phyloP scores from a whole-genome alignment of 2,888 invertebrate genomes.

The Villa cingulata region DNA sequence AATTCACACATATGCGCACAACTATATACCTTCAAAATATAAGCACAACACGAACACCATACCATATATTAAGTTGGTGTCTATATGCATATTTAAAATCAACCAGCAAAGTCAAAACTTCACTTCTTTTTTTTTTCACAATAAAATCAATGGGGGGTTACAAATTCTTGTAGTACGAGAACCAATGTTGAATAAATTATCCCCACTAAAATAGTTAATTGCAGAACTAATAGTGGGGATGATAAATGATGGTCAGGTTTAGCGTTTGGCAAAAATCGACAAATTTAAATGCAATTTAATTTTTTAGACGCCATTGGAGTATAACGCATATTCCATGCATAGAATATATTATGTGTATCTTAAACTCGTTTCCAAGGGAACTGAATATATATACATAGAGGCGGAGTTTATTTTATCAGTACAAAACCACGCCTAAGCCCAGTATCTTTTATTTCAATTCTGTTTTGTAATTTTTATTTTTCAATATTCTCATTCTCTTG shows the following conservation, averaged over 20 bases:
- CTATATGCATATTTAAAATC: no score
- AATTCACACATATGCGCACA: no score
- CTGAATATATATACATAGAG: conserved; percentile 4
- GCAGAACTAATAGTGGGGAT: neutral
- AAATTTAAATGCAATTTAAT: neutral
- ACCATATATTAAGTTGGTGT: no score
- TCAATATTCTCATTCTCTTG: no score
- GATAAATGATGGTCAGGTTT: neutral
- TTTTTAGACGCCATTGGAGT: neutral
- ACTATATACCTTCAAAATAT: no score
- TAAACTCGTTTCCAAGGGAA: conserved; percentile 7
- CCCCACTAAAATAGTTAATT: neutral
- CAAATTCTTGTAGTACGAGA: neutral
- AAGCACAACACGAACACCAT: no score
- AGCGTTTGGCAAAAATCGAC: neutral
- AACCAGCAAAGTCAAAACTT: no score
- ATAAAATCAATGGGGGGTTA: no score
- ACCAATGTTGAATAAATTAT: conserved; percentile 5
- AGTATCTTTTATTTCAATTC: neutral
- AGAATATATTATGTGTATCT: conserved; percentile 3
- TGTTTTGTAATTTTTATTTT: no score
- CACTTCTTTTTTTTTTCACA: no score
- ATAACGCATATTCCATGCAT: no score
- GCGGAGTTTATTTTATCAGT: neutral
- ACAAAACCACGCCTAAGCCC: no score